phyloP scores from a whole-genome alignment of 2,797 vertebrate genomes.

The Anguilla obscura region DNA sequence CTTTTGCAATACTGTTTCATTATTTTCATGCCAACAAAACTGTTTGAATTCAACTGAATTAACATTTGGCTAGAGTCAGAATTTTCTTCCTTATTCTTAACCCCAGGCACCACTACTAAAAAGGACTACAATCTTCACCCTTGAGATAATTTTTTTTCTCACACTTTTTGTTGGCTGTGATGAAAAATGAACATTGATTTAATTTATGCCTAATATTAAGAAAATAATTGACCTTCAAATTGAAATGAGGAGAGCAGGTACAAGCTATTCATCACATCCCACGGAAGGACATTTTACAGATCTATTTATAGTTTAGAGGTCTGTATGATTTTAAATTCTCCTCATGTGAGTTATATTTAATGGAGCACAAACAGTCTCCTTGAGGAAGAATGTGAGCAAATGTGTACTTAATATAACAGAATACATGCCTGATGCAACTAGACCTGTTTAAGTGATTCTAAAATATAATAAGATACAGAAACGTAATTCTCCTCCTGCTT shows the following conservation, averaged over 20 bases:
- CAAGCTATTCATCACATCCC: constrained; percentile 57
- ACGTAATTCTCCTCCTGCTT: not conserved
- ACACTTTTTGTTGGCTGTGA: constrained; percentile 30
- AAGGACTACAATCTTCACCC: constrained; percentile 40
- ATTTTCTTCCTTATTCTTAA: constrained; percentile 23
- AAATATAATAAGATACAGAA: not conserved
- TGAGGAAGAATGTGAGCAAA: constrained; percentile 34
- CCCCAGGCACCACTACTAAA: constrained; percentile 1
- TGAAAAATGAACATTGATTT: constrained; percentile 48
- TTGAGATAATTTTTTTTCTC: constrained; percentile 20
- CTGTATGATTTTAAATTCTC: constrained; percentile 52
- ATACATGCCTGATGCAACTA: not conserved
- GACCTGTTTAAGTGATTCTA: not conserved
- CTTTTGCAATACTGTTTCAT: not conserved
- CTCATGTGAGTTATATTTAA: constrained; percentile 46
- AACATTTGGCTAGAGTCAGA: not conserved
- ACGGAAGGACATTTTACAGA: constrained; percentile 51
- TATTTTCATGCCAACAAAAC: not conserved
- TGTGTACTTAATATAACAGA: constrained; percentile 5
- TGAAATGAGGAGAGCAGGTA: constrained; percentile 51
- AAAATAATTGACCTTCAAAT: constrained; percentile 62
- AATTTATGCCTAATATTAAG: constrained; percentile 59
- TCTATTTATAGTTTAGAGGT: constrained; percentile 47
- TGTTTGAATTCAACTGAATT: not conserved
- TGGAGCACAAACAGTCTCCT: constrained; percentile 39